Conservation (phyloP, 2,113 vertebrate species). For the Colossoma macropomum region DNA sequence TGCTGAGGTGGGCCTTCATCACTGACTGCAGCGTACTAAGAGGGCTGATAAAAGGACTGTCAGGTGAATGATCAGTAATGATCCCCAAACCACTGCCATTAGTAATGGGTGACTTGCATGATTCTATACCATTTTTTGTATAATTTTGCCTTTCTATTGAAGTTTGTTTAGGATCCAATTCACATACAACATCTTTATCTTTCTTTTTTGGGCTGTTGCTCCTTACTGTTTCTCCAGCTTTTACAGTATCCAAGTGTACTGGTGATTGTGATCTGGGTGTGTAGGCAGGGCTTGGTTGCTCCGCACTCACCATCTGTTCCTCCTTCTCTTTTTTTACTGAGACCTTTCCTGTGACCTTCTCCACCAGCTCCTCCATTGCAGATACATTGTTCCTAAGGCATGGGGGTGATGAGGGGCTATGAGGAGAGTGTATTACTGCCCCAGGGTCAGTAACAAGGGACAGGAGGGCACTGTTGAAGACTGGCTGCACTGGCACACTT, state of each 20-base stretch:
- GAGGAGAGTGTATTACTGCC: constrained; percentile 86
- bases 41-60: constrained; percentile 92
- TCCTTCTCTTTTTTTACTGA: constrained; percentile 83
- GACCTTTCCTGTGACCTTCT: constrained; percentile 91
- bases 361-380: constrained; percentile 96
- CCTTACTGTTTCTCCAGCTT: constrained; percentile 78
- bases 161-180: constrained; percentile 88
- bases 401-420: constrained; percentile 85
- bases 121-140: constrained; percentile 83
- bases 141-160: constrained; percentile 76
- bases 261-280: constrained; percentile 85
- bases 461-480: constrained; percentile 80
- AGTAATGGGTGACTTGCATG: constrained; percentile 76
- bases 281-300: constrained; percentile 75
- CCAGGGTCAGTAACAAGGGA: constrained; percentile 83
- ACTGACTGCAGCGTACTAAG: constrained; percentile 95
- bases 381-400: constrained; percentile 92
- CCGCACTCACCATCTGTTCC: constrained; percentile 79
- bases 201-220: constrained; percentile 75
- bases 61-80: constrained; percentile 92
- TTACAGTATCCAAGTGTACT: constrained; percentile 75
- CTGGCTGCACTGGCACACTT: constrained; percentile 87
- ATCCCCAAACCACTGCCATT: constrained; percentile 89
- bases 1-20: constrained; percentile 96
- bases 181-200: constrained; percentile 81